These are phyloP conservation scores for Augiades crinisus DNA, from an alignment of 2,888 invertebrate genomes.

Conservation along the genomic window DNA sequence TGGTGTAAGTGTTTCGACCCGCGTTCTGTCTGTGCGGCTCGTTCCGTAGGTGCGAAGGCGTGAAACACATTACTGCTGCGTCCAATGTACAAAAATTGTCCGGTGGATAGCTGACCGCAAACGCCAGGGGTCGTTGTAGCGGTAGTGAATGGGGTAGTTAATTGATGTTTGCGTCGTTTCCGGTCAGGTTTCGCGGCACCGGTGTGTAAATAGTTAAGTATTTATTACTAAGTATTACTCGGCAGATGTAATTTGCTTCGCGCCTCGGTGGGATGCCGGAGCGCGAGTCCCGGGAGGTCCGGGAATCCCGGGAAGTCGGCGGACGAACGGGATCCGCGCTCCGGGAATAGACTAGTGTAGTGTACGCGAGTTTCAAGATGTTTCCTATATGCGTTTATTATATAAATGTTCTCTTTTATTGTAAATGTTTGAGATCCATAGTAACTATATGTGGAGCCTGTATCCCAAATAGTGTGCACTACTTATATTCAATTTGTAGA, in stretches of 20 bases:
- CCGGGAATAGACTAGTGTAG: slow-evolving; percentile 23
- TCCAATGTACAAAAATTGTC: slow-evolving; percentile 35
- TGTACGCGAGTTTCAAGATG: slow-evolving; percentile 55
- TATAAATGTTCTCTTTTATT: slow-evolving; percentile 79
- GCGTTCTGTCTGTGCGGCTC: neutral
- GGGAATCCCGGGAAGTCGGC: neutral
- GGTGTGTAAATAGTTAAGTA: slow-evolving; percentile 71
- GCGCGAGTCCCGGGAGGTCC: slow-evolving; percentile 11
- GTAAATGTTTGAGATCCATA: slow-evolving; percentile 74
- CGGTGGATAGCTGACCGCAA: slow-evolving; percentile 27
- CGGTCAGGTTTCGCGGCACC: slow-evolving; percentile 37
- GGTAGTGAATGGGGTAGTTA: slow-evolving; percentile 31
- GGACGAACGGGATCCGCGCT: slow-evolving; percentile 7
- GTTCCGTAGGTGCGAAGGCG: slow-evolving; percentile 44
- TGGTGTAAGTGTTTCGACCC: neutral
- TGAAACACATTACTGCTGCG: slow-evolving; percentile 71
- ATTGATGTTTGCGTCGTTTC: slow-evolving; percentile 30
- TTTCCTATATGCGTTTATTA: slow-evolving; percentile 80
- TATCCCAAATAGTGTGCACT: slow-evolving; percentile 73
- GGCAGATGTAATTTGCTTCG: slow-evolving; percentile 65
- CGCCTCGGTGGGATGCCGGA: slow-evolving; percentile 48
- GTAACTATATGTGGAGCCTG: slow-evolving; percentile 56
- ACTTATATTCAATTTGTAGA: slow-evolving; percentile 78
- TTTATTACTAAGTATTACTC: slow-evolving; percentile 67
- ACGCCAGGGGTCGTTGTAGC: slow-evolving; percentile 8